A percentile compares a stretch with the other conserved stretches of the same genome.
phyloP scores from a whole-genome alignment of 2,113 vertebrate genomes.

The Diglossa brunneiventris region DNA sequence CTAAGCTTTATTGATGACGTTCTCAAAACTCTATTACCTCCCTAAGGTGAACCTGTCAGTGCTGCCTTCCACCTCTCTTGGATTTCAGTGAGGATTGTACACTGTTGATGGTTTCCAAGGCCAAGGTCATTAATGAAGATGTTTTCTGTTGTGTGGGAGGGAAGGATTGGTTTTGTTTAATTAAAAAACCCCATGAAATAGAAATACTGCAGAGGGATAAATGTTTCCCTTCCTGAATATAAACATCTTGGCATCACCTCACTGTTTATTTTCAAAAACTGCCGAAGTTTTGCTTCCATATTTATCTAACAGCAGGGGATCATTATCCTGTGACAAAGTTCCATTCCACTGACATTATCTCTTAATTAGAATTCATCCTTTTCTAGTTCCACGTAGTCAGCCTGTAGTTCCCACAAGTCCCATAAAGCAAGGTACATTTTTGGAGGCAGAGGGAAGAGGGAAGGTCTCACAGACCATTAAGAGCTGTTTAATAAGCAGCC shows the following conservation, averaged over 20 bases:
- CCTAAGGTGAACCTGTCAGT: background rate
- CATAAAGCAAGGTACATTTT: conserved; percentile 35
- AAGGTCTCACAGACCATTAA: conserved; percentile 29
- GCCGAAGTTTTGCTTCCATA: conserved; percentile 67
- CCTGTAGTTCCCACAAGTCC: conserved; percentile 44
- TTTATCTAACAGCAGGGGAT: conserved; percentile 77
- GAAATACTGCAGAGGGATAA: conserved; percentile 52
- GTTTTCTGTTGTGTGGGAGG: conserved; percentile 27
- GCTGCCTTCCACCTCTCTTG: background rate
- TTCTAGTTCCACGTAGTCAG: conserved; percentile 50
- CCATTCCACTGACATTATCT: conserved; percentile 69
- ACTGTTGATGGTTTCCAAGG: background rate
- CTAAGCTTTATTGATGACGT: conserved; percentile 44
- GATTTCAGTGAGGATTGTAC: background rate
- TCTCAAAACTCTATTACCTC: background rate
- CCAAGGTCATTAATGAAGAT: conserved; percentile 26
- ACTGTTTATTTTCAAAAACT: conserved; percentile 72
- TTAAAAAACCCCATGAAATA: conserved; percentile 42
- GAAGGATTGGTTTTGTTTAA: conserved; percentile 22
- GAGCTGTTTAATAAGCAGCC: conserved; percentile 46
- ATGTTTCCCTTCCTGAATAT: conserved; percentile 64
- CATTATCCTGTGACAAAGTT: conserved; percentile 75
- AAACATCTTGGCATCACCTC: conserved; percentile 74
- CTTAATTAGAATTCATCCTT: conserved; percentile 72
- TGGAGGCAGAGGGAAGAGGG: conserved; percentile 15